phyloP scores from a whole-genome alignment of 2,113 vertebrate genomes.

The Cinclus mexicanus region DNA sequence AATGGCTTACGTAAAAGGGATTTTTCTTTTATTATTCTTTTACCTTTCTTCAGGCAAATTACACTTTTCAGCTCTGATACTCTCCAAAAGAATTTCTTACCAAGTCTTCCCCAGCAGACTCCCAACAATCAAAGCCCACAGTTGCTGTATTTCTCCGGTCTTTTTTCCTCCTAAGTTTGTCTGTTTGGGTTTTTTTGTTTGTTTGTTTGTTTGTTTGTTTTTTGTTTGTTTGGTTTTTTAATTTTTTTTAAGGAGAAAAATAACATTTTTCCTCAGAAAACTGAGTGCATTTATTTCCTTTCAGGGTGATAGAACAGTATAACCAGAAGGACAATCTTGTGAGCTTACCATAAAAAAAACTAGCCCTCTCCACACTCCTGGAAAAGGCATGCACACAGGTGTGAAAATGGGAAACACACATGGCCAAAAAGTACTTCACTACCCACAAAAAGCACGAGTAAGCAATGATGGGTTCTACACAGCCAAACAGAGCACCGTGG shows the following conservation, averaged over 20 bases:
- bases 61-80: neutral
- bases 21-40: neutral
- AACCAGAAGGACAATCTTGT: neutral
- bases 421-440: neutral
- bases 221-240: no score
- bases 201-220: no score
- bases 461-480: fast-evolving
- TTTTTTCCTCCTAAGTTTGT: neutral
- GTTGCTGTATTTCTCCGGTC: neutral
- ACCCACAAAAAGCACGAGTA: neutral
- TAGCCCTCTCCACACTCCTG: neutral
- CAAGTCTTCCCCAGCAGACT: neutral
- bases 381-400: neutral
- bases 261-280: neutral
- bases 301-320: neutral
- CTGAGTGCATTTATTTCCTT: neutral
- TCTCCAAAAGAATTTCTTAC: neutral
- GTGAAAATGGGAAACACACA: neutral
- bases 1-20: neutral
- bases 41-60: neutral
- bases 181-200: no score
- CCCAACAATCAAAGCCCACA: neutral
- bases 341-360: neutral
- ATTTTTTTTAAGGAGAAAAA: neutral
- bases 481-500: neutral